Evolutionary conservation across 1,140 invertebrate species (phyloP).

Genomic region (Hetaerina americana): DNA sequence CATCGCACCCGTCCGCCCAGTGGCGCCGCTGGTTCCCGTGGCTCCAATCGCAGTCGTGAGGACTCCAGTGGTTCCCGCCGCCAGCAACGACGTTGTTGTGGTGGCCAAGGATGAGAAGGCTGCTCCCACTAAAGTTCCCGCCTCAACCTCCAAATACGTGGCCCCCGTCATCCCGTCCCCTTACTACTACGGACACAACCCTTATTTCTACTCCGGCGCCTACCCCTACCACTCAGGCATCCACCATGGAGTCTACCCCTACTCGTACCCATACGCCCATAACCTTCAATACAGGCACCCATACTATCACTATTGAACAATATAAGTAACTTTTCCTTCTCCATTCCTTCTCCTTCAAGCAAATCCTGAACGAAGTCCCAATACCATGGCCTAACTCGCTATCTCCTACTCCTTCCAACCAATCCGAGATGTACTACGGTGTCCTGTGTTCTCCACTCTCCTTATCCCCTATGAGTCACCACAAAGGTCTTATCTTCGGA

Average conservation of each 20-base stretch:
- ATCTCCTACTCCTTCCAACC: too few relatives aligned
- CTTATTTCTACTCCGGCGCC: neutral
- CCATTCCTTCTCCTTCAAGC: too few relatives aligned
- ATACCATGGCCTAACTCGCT: too few relatives aligned
- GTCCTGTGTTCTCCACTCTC: too few relatives aligned
- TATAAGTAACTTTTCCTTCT: too few relatives aligned
- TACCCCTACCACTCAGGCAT: neutral
- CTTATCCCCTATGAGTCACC: too few relatives aligned
- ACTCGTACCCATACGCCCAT: neutral
- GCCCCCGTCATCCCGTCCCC: neutral
- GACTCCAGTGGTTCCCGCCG: neutral
- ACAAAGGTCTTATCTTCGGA: too few relatives aligned
- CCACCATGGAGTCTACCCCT: neutral
- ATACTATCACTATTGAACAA: neutral
- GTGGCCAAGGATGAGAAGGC: neutral
- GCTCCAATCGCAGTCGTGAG: neutral
- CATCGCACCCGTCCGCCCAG: neutral
- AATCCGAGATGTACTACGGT: too few relatives aligned
- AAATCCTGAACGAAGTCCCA: too few relatives aligned
- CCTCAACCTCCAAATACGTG: conserved; percentile 12
- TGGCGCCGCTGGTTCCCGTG: too few relatives aligned
- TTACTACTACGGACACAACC: neutral
- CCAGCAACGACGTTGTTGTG: neutral
- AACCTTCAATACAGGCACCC: neutral
- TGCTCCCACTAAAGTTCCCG: conserved; percentile 6